Base-by-base conservation (phyloP, 2,113 vertebrate species). In the Phalacrocorax pelagicus region DNA sequence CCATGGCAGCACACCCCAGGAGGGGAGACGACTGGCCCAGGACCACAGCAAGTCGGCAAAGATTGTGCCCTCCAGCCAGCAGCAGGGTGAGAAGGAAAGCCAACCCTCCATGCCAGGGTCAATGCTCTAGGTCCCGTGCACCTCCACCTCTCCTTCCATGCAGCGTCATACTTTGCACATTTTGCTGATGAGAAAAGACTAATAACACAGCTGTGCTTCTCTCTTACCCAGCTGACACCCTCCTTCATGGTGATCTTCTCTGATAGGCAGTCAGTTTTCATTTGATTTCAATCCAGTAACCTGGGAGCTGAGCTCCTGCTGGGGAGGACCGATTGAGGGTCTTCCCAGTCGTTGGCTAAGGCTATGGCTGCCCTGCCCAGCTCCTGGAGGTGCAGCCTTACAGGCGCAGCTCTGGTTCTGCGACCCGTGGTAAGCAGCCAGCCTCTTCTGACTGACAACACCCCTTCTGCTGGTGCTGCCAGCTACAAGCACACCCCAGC, bases 391-490 rank as follows among this genome's bases (percentile, higher is more conserved):
- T 54, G 34, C 58, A 88, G 38, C 36, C 54, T 36, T 46, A 30
- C 27, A 54, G 62, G 4, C 1, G 0, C 13, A 44, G 24, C 55
- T 36, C 46, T 58, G 54, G 61, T 27, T 23, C 11, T 2, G 2
- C 1, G 7, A 52, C 5, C 6, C 0, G 1, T 17, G n/a, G 15
- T 6, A 11, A 47, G 40, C 13, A 52, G 38, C 36, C 59, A 46
- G 30, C 17, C 55, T 38, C 47, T 88, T 66, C 40, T 11, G 34
- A 30, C 1, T 34, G 47, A 63, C 3, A 29, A 29, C 27, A 55
- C 8, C 21, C 11, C 11, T 67, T 32, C 75, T 67, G 54, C 61
- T 47, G 30, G 34, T 36, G 42, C 51, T 85, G 86, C 14, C 30
- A 55, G 54, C 24, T 36, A 27, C 29, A 30, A 67, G 17, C 5